These are phyloP conservation scores for Clunio marinus DNA, from an alignment of 2,888 invertebrate genomes.

Conservation along the genomic window DNA sequence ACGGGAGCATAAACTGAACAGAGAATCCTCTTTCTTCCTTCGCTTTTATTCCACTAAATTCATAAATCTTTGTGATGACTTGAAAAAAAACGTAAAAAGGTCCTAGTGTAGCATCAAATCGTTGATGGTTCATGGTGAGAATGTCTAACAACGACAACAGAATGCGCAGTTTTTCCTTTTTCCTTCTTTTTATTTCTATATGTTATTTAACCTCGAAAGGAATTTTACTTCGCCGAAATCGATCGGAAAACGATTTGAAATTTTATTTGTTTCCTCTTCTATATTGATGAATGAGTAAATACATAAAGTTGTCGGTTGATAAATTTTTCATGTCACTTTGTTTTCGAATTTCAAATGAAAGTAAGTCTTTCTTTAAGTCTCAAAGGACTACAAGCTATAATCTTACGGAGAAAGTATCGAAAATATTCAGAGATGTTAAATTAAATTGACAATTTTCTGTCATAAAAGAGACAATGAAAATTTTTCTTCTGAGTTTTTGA, in stretches of 20 bases:
- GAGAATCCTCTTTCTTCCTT: background rate
- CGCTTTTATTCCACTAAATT: too few species aligned
- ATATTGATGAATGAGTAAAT: background rate
- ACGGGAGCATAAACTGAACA: background rate
- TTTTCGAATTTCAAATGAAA: slow-evolving; percentile 9
- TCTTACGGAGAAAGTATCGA: too few species aligned
- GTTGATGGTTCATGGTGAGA: too few species aligned
- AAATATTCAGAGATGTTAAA: too few species aligned
- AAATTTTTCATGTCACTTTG: slow-evolving; percentile 19
- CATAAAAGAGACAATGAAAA: too few species aligned
- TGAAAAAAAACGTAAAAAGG: background rate
- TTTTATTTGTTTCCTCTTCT: slow-evolving; percentile 8
- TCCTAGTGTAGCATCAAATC: background rate
- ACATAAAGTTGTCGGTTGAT: background rate
- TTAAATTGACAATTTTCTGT: too few species aligned
- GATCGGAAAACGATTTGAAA: background rate
- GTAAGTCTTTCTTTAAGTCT: background rate
- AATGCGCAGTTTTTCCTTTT: background rate
- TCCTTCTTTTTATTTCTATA: too few species aligned
- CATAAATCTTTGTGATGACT: slow-evolving; percentile 30
- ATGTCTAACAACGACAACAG: background rate
- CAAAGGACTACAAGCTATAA: too few species aligned
- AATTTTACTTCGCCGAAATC: background rate
- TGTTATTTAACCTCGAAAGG: too few species aligned
- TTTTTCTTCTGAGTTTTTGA: too few species aligned